These are phyloP conservation scores for Folsomia candida DNA, from an alignment of 2,888 invertebrate species.

Conservation along the genomic window DNA sequence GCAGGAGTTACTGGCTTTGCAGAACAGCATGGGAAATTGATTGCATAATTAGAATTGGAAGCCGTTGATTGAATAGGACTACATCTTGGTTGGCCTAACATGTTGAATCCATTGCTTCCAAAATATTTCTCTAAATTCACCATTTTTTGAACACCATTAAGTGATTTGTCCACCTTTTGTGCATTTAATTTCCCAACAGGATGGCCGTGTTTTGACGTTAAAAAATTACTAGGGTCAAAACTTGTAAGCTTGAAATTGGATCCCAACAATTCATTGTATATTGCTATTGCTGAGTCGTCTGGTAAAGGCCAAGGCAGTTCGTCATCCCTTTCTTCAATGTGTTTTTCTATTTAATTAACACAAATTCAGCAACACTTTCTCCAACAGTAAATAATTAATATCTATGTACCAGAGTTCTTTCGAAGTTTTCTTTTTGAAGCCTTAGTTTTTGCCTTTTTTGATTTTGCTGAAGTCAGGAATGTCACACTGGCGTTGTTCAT, in stretches of 20 bases:
- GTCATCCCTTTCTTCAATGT: slow-evolving; percentile 19
- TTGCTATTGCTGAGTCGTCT: slow-evolving; percentile 13
- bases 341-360: slow-evolving; percentile 14
- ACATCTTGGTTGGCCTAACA: background rate
- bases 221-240: background rate
- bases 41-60: background rate
- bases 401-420: background rate
- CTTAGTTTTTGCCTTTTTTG: background rate
- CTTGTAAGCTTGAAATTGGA: background rate
- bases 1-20: background rate
- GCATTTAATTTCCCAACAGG: background rate
- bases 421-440: background rate
- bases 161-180: background rate
- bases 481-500: no score
- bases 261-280: background rate
- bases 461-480: no score
- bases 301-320: slow-evolving; percentile 31
- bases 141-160: background rate
- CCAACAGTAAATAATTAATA: background rate
- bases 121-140: background rate
- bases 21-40: no score
- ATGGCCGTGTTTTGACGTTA: background rate
- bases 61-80: background rate
- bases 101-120: background rate
- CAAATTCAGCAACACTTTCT: background rate